Evolutionary conservation across 2,797 vertebrate genomes (phyloP), one percentile per base, ranked within the genome.

Genomic region (Eospalax fontanierii): DNA sequence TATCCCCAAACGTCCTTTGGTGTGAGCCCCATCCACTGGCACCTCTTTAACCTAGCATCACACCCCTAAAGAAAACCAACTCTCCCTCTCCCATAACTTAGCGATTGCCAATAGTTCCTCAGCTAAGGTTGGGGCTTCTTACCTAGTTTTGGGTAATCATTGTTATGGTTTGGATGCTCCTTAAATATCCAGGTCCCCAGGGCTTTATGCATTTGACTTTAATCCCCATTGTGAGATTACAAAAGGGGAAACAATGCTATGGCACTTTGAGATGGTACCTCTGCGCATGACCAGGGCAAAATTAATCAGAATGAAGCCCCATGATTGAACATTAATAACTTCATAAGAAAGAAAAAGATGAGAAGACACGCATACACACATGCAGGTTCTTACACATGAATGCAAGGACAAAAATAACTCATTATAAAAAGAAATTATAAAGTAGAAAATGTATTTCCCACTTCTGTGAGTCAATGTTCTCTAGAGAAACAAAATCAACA

Each of bases 341-440:
- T 87, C 28, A 4, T 63, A 71, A 87, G 74, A 78, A 68, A 50
- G 16, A 26, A 2, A 43, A 40, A 43, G 38, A 46, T 22, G 8
- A 63, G 54, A 73, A 84, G 19, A 33, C 5, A 3, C 28, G 33
- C 61, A 83, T n/a, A n/a, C 43, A 59, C 78, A 63, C 79, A 81
- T 54, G 63, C 57, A 80, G n/a, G n/a, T n/a, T n/a, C n/a, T n/a
- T n/a, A n/a, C n/a, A n/a, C n/a, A n/a, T n/a, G n/a, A n/a, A n/a
- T n/a, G n/a, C n/a, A n/a, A n/a, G n/a, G n/a, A n/a, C n/a, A n/a
- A n/a, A n/a, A n/a, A n/a, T n/a, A n/a, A n/a, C n/a, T n/a, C n/a
- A n/a, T n/a, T n/a, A 71, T 30, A 40, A 38, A 65, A 87, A 26
- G 91, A 89, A 96, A 30, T 28, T 65, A 65, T 50, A 38, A 66